These are phyloP conservation scores for Rhimphoctona megacephalus DNA, from an alignment of 2,888 invertebrate genomes.

Conservation along the genomic window DNA sequence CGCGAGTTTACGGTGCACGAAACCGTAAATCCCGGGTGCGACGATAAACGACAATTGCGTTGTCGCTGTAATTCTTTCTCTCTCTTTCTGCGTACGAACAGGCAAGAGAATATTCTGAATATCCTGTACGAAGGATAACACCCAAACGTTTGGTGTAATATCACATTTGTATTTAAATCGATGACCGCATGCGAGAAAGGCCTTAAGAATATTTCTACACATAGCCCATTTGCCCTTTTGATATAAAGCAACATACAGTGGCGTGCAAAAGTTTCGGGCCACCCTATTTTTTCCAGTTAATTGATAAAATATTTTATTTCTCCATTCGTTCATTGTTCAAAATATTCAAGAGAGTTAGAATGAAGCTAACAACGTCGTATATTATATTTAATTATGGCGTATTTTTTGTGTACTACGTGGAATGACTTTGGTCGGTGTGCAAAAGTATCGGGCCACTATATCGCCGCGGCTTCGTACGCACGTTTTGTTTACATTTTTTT, in stretches of 20 bases:
- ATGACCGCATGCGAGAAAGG: not conserved
- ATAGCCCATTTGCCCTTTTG: slow-evolving; percentile 5
- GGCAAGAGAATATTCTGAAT: slow-evolving; percentile 18
- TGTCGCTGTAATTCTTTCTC: slow-evolving; percentile 51
- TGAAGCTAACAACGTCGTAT: too few species aligned
- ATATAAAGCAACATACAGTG: not conserved
- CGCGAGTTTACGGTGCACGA: slow-evolving; percentile 76
- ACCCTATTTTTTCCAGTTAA: too few species aligned
- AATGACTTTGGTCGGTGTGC: too few species aligned
- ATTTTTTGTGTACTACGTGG: too few species aligned
- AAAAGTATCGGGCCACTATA: too few species aligned
- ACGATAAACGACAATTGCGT: slow-evolving; percentile 84
- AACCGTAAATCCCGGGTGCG: slow-evolving; percentile 81
- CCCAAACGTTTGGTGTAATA: slow-evolving; percentile 31
- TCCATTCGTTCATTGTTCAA: too few species aligned
- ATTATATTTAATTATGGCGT: too few species aligned
- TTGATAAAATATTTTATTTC: too few species aligned
- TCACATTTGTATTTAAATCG: not conserved
- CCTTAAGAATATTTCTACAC: not conserved
- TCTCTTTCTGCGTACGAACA: slow-evolving; percentile 14
- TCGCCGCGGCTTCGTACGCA: too few species aligned
- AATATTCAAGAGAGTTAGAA: too few species aligned
- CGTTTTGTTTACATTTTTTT: too few species aligned
- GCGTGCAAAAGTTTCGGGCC: too few species aligned
- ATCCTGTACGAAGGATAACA: slow-evolving; percentile 54